Evolutionary conservation across 2,888 invertebrate genomes (phyloP).

Genomic region (Chirona hameri): DNA sequence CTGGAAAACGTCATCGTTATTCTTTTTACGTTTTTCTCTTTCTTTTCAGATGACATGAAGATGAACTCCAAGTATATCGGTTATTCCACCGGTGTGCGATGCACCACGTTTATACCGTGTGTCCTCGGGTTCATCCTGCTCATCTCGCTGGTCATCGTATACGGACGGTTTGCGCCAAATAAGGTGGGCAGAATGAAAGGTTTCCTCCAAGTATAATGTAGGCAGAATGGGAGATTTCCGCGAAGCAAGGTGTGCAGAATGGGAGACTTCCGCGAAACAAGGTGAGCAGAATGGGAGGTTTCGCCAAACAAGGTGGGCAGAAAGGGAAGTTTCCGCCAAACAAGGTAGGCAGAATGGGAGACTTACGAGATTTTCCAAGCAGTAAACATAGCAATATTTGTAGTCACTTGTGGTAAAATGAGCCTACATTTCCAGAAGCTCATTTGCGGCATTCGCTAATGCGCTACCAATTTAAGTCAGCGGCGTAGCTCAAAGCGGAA

Average conservation of each 20-base stretch:
- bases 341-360: too few species aligned
- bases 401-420: too few species aligned
- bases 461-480: too few species aligned
- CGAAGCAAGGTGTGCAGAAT: slow-evolving; percentile 37
- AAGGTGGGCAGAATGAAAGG: slow-evolving; percentile 33
- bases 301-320: slow-evolving; percentile 40
- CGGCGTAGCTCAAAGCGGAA: too few species aligned
- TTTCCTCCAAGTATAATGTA: too few species aligned
- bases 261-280: slow-evolving; percentile 41
- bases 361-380: too few species aligned
- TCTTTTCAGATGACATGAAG: slow-evolving; percentile 46
- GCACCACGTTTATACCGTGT: slow-evolving; percentile 51
- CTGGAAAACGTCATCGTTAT: too few species aligned
- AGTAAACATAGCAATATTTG: too few species aligned
- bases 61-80: slow-evolving; percentile 52
- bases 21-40: not conserved
- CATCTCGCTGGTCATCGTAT: slow-evolving; percentile 45
- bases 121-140: slow-evolving; percentile 46
- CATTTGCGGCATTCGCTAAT: too few species aligned
- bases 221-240: too few species aligned
- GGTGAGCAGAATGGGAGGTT: slow-evolving; percentile 38
- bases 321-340: not conserved
- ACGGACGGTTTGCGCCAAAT: slow-evolving; percentile 45
- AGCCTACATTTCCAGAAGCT: too few species aligned
- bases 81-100: slow-evolving; percentile 48